Evolutionary conservation across 2,888 invertebrate genomes (phyloP).

Genomic region (Clivina fossor): DNA sequence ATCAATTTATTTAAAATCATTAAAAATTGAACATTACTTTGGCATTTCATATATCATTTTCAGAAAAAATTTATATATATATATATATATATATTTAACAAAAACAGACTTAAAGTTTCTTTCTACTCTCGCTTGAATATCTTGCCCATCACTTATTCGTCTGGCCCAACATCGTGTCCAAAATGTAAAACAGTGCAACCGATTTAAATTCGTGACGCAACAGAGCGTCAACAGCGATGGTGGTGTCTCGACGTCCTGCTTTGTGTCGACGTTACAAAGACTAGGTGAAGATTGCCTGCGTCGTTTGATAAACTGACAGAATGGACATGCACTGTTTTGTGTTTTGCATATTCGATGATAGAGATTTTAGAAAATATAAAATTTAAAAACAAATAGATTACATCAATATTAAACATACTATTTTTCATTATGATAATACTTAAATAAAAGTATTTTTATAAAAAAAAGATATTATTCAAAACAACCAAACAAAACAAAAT

Average conservation of each 20-base stretch:
- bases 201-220: slow-evolving; percentile 6
- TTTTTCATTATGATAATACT: too few relatives aligned
- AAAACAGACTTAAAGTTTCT: not conserved
- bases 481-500: too few relatives aligned
- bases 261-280: slow-evolving; percentile 6
- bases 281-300: slow-evolving; percentile 10
- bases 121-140: not conserved
- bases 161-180: not conserved
- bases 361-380: too few relatives aligned
- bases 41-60: not conserved
- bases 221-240: not conserved
- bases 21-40: not conserved
- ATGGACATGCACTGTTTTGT: too few relatives aligned
- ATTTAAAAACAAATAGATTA: too few relatives aligned
- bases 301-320: too few relatives aligned
- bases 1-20: not conserved
- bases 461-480: too few relatives aligned
- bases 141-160: slow-evolving; percentile 7
- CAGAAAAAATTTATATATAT: not conserved
- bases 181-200: slow-evolving; percentile 14
- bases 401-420: too few relatives aligned
- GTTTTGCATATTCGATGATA: too few relatives aligned
- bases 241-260: not conserved
- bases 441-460: too few relatives aligned
- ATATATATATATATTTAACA: too few relatives aligned